A percentile compares a stretch with the other conserved stretches of the same genome.
Evolutionary conservation across 2,113 vertebrate species (phyloP).

Genomic region (Puffinus mauretanicus): DNA sequence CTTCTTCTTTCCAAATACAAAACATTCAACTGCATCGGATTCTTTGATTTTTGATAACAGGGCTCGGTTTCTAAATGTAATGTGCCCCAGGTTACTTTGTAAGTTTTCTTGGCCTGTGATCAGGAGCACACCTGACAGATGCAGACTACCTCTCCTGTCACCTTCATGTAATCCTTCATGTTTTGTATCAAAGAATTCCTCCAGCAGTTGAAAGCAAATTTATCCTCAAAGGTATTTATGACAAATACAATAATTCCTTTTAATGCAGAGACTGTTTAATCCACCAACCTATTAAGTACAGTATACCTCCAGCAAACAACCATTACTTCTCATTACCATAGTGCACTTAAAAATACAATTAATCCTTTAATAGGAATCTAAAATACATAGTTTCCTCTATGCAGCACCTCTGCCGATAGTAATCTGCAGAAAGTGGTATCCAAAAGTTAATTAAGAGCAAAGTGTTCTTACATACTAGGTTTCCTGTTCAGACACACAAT

Average conservation of each 20-base stretch:
- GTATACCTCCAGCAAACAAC: constrained; percentile 62
- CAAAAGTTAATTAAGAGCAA: constrained; percentile 44
- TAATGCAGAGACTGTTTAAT: constrained; percentile 66
- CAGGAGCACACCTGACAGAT: constrained; percentile 81
- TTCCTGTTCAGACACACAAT: constrained; percentile 59
- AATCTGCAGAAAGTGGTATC: constrained; percentile 40
- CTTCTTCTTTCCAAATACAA: constrained; percentile 55
- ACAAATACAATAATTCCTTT: constrained; percentile 76
- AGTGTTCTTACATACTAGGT: neutral
- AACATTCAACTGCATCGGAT: constrained; percentile 39
- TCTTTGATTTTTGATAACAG: constrained; percentile 73
- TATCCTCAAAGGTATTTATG: constrained; percentile 75
- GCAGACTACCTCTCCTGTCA: constrained; percentile 70
- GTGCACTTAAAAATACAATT: constrained; percentile 67
- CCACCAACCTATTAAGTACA: constrained; percentile 51
- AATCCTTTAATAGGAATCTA: constrained; percentile 64
- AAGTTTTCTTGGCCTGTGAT: constrained; percentile 71
- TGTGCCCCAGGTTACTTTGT: constrained; percentile 72
- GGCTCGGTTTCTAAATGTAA: constrained; percentile 65
- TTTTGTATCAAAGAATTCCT: constrained; percentile 73
- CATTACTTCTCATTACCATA: constrained; percentile 57
- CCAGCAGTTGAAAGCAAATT: constrained; percentile 67
- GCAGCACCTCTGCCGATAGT: neutral
- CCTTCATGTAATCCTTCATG: constrained; percentile 73
- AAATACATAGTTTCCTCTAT: constrained; percentile 52